These are phyloP conservation scores for Euura saliciscinereae DNA, from an alignment of 1,140 invertebrate species.

Conservation along the genomic window DNA sequence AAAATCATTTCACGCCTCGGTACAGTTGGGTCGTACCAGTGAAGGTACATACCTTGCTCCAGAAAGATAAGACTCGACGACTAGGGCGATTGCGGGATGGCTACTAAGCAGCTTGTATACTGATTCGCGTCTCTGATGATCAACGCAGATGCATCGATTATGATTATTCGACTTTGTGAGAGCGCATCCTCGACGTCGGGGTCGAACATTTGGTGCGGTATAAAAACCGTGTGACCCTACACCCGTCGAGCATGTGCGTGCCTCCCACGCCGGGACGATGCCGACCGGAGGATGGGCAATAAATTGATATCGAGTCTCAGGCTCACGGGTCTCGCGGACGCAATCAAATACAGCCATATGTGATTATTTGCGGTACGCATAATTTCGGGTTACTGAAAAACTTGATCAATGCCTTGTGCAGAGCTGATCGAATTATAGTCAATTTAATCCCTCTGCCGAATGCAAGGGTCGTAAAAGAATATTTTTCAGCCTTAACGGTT, in stretches of 20 bases:
- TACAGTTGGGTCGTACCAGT: background rate
- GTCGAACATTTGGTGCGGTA: background rate
- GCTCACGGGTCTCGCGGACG: background rate
- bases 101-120: no score
- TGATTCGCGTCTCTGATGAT: no score
- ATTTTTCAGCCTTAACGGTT: background rate
- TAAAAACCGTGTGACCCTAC: background rate
- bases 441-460: background rate
- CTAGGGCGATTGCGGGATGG: no score
- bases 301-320: background rate
- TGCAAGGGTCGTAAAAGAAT: background rate
- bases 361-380: slow-evolving; percentile 5
- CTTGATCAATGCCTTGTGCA: background rate
- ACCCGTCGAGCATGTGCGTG: background rate
- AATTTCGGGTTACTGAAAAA: background rate
- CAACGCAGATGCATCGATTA: no score
- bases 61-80: background rate
- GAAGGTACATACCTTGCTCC: background rate
- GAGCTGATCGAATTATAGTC: background rate
- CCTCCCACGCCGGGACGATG: background rate
- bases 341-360: background rate
- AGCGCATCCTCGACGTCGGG: background rate
- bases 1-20: background rate
- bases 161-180: background rate
- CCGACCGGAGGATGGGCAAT: background rate